Conservation (phyloP, 2,113 vertebrate species). For the Antigone vipio region DNA sequence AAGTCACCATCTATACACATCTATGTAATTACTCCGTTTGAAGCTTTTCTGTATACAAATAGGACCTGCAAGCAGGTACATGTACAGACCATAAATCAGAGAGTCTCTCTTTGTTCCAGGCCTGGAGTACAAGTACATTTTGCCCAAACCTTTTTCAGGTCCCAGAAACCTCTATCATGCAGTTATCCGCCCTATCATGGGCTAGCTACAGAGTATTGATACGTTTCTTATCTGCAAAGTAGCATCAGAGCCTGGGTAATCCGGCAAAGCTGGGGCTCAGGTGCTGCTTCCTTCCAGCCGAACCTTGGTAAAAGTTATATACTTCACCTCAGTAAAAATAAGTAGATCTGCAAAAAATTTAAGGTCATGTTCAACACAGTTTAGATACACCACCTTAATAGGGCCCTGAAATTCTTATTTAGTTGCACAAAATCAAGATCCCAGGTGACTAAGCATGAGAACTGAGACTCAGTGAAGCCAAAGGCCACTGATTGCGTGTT, state of each 20-base stretch:
- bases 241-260: background rate
- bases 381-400: background rate
- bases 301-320: background rate
- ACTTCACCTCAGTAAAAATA: background rate
- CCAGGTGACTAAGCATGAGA: background rate
- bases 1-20: background rate
- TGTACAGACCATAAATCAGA: background rate
- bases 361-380: background rate
- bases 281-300: background rate
- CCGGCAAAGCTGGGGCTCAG: background rate
- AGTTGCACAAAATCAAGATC: background rate
- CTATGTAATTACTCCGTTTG: background rate
- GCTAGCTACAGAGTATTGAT: background rate
- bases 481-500: rapidly evolving
- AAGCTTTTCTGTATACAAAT: background rate
- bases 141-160: background rate
- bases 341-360: background rate
- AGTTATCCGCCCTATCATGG: background rate
- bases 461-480: background rate
- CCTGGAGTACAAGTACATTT: background rate
- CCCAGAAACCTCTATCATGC: background rate
- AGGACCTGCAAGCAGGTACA: background rate
- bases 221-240: background rate
- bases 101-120: background rate
- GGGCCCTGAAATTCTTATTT: background rate